Evolutionary conservation across 2,888 invertebrate genomes (phyloP).

Genomic region (Pristionchus mayeri): DNA sequence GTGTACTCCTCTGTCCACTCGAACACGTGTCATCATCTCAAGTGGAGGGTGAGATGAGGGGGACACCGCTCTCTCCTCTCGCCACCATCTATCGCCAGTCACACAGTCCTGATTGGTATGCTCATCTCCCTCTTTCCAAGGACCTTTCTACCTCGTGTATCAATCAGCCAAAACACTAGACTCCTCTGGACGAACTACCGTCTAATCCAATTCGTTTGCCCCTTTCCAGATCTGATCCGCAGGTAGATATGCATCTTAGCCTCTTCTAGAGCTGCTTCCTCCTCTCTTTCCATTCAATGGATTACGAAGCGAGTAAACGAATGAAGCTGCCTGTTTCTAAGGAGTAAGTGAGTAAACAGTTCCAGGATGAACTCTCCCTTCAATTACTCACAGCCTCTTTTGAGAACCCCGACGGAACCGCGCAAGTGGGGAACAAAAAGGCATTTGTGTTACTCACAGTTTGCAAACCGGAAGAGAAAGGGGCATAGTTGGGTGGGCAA

Average conservation of each 20-base stretch:
- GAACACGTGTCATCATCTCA: constrained; percentile 35
- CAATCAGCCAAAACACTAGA: constrained; percentile 22
- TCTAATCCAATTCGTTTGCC: not conserved
- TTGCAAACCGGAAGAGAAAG: constrained; percentile 36
- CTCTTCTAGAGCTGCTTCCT: constrained; percentile 21
- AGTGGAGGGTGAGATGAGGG: constrained; percentile 27
- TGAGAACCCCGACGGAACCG: constrained; percentile 12
- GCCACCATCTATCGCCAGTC: not conserved
- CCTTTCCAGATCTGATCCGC: not conserved
- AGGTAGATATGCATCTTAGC: constrained; percentile 33
- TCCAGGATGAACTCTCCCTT: not conserved
- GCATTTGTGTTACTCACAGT: constrained; percentile 8
- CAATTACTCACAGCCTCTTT: not conserved
- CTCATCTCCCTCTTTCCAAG: constrained; percentile 4
- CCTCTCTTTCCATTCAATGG: not conserved
- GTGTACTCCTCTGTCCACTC: constrained; percentile 27
- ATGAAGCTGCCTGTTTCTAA: constrained; percentile 1
- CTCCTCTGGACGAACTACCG: constrained; percentile 2
- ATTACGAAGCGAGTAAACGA: constrained; percentile 17
- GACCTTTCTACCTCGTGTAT: constrained; percentile 29
- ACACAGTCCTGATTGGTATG: not conserved
- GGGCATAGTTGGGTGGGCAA: not conserved
- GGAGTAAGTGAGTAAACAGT: constrained; percentile 20
- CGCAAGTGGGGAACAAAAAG: not conserved
- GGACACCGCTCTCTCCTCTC: constrained; percentile 12